These are phyloP conservation scores for Petroica traversi DNA, from an alignment of 2,113 vertebrate genomes.

Conservation along the genomic window DNA sequence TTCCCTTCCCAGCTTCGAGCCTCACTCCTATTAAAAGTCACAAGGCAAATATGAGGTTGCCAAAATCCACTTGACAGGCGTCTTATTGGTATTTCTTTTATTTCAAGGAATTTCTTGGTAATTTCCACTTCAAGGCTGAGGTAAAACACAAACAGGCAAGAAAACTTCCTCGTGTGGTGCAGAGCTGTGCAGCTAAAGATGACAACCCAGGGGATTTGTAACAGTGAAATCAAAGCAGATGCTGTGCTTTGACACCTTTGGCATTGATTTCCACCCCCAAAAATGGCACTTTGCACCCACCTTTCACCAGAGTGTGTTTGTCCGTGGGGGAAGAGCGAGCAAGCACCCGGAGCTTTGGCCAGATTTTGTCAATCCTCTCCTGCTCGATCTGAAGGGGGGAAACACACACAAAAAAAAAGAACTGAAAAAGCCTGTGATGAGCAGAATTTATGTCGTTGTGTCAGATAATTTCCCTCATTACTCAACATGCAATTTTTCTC, in stretches of 20 bases:
- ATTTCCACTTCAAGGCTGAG: not conserved
- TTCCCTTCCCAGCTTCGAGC: not conserved
- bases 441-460: not conserved
- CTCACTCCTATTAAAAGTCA: not conserved
- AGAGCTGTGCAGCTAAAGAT: not conserved
- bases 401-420: not conserved
- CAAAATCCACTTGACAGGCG: not conserved
- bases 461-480: not conserved
- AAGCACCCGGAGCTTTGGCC: constrained; percentile 95
- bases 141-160: not conserved
- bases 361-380: constrained; percentile 96
- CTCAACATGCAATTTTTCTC: not conserved
- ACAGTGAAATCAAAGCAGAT: not conserved
- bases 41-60: not conserved
- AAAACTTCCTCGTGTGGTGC: not conserved
- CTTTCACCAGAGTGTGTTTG: constrained; percentile 98
- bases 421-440: not conserved
- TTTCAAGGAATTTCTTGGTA: not conserved
- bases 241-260: not conserved
- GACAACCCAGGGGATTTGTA: not conserved
- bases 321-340: constrained; percentile 96
- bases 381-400: constrained; percentile 85
- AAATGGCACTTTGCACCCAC: constrained; percentile 63
- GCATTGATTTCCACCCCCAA: not conserved
- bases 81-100: not conserved